Base-by-base conservation (phyloP, 2,797 vertebrate genomes). In the Takifugu ocellatus region DNA sequence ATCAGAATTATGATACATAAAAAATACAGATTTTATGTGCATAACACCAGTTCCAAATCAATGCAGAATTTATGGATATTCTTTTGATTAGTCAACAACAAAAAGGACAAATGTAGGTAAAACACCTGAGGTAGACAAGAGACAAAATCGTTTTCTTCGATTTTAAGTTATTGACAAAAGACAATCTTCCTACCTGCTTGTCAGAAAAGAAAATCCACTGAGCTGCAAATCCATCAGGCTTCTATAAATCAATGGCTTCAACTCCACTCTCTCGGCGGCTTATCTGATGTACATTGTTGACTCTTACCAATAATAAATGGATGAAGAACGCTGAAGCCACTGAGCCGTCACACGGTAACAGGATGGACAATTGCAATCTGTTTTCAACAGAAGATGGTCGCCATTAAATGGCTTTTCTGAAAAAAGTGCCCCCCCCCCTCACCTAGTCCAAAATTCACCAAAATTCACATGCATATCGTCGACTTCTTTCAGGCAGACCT, bases 231-330 rank as follows among this genome's bases (percentile, higher is more conserved):
- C 74, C 75, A 84, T 85, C 71, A 68, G 65, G 43, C 52, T 43
- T 61, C 56, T 27, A 72, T 59, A 87, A 84, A 89, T 91, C 84
- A 68, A 90, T 86, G 71, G 49, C 26, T 39, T 60, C 14, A 4
- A 64, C 69, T 70, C 26, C 16, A 66, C 49, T 56, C 62, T 49
- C 9, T 43, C 15, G 2, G 51, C 5, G 51, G 46, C 70, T 87
- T 87, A 90, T 89, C 87, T 78, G 70, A 79, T 68, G 72, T 12
- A n/a, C 68, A 63, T 46, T 89, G 86, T 90, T 89, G 87, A 91
- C 87, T 87, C 70, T 63, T n/a, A 54, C 48, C 64, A 70, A 86
- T 83, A 75, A 80, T 77, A 61, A n/a, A 58, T 51, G 58, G 74
- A 78, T 56, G 66, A 57, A 75, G 24, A 77, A 61, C 72, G 67